Percentiles rank a stretch among this genome's conserved stretches.
Conservation (phyloP, 2,888 invertebrate species). For the Terebella lapidaria region DNA sequence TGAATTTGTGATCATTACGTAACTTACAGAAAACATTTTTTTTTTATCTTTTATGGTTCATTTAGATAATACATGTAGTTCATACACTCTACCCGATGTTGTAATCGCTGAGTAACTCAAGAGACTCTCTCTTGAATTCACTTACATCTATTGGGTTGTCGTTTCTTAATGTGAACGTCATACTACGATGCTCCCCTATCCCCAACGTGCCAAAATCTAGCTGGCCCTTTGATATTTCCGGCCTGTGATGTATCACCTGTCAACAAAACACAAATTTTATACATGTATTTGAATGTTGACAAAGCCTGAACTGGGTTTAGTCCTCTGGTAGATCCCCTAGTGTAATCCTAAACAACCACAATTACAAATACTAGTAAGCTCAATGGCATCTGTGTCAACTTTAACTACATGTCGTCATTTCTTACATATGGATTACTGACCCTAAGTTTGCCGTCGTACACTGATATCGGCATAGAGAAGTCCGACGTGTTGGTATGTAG, state of each 20-base stretch:
- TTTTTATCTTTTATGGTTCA: no score
- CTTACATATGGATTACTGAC: constrained; percentile 32
- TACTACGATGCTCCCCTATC: constrained; percentile 62
- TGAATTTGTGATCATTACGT: no score
- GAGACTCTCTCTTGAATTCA: no score
- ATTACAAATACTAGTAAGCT: background rate
- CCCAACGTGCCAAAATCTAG: constrained; percentile 59
- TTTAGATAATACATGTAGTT: no score
- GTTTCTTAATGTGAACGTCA: constrained; percentile 69
- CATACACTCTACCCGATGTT: no score
- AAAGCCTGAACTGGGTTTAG: no score
- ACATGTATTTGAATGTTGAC: no score
- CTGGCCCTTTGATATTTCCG: constrained; percentile 47
- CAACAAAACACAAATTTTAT: background rate
- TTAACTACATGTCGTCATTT: background rate
- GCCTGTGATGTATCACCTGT: constrained; percentile 55
- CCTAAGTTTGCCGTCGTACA: constrained; percentile 68
- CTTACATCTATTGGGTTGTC: constrained; percentile 69
- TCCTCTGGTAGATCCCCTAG: no score
- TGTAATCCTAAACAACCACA: no score
- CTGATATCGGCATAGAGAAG: constrained; percentile 66
- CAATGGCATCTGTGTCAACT: no score
- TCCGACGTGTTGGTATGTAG: constrained; percentile 72
- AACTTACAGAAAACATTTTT: no score
- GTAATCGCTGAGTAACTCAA: no score